These are phyloP conservation scores for Characodon lateralis DNA, from an alignment of 2,797 vertebrate species.

Conservation along the genomic window DNA sequence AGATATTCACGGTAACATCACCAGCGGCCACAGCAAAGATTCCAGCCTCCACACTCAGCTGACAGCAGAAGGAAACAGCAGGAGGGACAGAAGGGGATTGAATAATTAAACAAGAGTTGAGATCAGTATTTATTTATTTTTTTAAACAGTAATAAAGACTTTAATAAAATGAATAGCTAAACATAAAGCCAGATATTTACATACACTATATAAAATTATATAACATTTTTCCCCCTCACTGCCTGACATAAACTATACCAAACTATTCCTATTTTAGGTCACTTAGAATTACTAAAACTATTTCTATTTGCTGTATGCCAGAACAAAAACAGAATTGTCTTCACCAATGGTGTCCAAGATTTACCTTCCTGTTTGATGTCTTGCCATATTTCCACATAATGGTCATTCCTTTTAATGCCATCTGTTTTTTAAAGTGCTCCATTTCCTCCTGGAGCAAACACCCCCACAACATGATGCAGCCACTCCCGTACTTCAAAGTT, in stretches of 20 bases:
- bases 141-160: neutral
- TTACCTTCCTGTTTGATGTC: no score
- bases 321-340: no score
- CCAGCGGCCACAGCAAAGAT: slow-evolving; percentile 87
- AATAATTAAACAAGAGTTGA: neutral
- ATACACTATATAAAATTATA: neutral
- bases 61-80: slow-evolving; percentile 5
- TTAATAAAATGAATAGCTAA: neutral
- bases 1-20: slow-evolving; percentile 84
- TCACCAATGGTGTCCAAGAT: no score
- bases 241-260: neutral
- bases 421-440: no score
- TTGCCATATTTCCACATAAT: no score
- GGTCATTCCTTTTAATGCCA: no score
- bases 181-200: neutral
- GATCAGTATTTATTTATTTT: neutral
- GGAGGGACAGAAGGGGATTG: neutral
- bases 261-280: no score
- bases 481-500: no score
- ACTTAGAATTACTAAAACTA: no score
- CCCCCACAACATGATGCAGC: no score
- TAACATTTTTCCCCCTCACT: neutral
- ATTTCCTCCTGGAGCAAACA: no score
- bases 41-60: slow-evolving; percentile 88
- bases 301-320: no score